These are phyloP conservation scores for Laodelphax striatellus DNA, from an alignment of 1,140 invertebrate genomes.

Conservation along the genomic window DNA sequence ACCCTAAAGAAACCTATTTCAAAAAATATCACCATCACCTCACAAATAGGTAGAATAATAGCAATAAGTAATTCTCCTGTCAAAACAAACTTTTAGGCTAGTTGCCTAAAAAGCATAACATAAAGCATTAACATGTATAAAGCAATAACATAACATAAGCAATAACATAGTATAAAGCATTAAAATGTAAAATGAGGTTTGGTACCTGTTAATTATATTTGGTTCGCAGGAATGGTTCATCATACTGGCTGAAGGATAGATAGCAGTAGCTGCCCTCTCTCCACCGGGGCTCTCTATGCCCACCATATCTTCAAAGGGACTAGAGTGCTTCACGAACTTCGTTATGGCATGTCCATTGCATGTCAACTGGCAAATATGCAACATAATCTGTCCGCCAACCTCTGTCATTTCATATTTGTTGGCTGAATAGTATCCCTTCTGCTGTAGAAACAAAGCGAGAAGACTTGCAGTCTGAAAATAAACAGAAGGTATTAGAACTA, in stretches of 20 bases:
- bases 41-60: too few species aligned
- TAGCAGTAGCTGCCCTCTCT: conserved; percentile 63
- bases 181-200: not conserved
- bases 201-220: conserved; percentile 65
- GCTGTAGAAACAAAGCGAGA: conserved; percentile 34
- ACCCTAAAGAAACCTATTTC: too few species aligned
- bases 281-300: conserved; percentile 30
- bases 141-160: too few species aligned
- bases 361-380: conserved; percentile 62
- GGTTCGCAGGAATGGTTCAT: conserved; percentile 87
- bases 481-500: too few species aligned
- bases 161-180: too few species aligned
- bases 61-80: too few species aligned
- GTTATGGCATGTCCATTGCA: conserved; percentile 69
- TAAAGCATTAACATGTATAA: too few species aligned
- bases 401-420: conserved; percentile 31
- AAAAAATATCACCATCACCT: too few species aligned
- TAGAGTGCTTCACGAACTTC: conserved; percentile 23
- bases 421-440: too few species aligned
- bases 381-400: conserved; percentile 49
- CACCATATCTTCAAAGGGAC: conserved; percentile 22
- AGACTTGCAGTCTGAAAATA: conserved; percentile 44
- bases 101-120: too few species aligned
- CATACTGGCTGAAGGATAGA: conserved; percentile 78
- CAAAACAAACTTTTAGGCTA: too few species aligned